These are phyloP conservation scores for Parascotia fuliginaria DNA, from an alignment of 2,888 invertebrate genomes.

Conservation along the genomic window DNA sequence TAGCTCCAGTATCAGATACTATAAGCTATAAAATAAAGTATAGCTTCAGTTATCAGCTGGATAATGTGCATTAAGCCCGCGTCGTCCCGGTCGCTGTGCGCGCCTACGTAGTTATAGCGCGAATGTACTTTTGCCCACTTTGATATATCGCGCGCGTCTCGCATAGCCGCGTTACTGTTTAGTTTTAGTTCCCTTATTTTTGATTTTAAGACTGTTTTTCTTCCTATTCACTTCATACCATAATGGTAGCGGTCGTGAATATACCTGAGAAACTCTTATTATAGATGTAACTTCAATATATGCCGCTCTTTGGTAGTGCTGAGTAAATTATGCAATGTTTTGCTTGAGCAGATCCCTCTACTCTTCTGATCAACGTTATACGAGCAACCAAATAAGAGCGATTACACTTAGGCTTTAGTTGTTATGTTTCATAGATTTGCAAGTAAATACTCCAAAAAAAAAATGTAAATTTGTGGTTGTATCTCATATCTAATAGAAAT, in stretches of 20 bases:
- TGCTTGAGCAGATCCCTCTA: too few species aligned
- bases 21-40: constrained; percentile 16
- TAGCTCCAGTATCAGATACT: too few species aligned
- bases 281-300: too few species aligned
- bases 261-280: neutral
- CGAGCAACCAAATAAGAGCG: too few species aligned
- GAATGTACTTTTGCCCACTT: constrained; percentile 86
- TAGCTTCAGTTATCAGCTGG: constrained; percentile 33
- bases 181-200: constrained; percentile 27
- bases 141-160: constrained; percentile 74
- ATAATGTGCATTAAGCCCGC: constrained; percentile 57
- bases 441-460: too few species aligned
- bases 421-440: too few species aligned
- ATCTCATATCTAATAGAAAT: too few species aligned
- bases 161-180: constrained; percentile 65
- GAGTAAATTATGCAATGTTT: too few species aligned
- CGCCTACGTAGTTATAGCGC: constrained; percentile 84
- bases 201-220: neutral
- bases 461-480: too few species aligned
- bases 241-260: neutral
- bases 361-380: too few species aligned
- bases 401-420: too few species aligned
- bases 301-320: too few species aligned
- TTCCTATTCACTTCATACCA: neutral
- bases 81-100: constrained; percentile 75